phyloP scores from a whole-genome alignment of 1,140 invertebrate genomes.

The Aphidius gifuensis region DNA sequence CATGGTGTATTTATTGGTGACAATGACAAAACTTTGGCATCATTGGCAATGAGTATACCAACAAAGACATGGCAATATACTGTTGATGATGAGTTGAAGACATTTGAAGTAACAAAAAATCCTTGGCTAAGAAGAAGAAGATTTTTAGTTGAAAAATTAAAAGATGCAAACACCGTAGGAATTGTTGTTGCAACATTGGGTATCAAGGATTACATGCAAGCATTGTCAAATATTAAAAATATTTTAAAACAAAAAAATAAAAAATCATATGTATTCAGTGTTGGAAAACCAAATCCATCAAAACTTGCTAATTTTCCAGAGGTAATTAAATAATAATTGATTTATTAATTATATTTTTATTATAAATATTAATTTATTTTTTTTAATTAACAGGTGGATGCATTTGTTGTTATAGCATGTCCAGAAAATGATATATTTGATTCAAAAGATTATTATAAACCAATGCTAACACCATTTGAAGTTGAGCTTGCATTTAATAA shows the following conservation, averaged over 20 bases:
- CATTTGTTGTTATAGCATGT: slow-evolving; percentile 88
- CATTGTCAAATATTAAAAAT: slow-evolving; percentile 73
- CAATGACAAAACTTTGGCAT: slow-evolving; percentile 52
- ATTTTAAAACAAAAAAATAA: slow-evolving; percentile 73
- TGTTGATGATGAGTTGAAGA: slow-evolving; percentile 43
- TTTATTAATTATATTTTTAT: slow-evolving; percentile 21
- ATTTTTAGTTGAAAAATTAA: slow-evolving; percentile 83
- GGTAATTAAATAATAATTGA: slow-evolving; percentile 46
- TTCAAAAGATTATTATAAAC: slow-evolving; percentile 82
- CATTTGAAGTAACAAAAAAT: slow-evolving; percentile 51
- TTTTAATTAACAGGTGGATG: slow-evolving; percentile 69
- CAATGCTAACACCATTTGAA: slow-evolving; percentile 89
- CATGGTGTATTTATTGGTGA: slow-evolving; percentile 60
- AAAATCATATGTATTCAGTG: slow-evolving; percentile 85
- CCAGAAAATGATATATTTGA: slow-evolving; percentile 83
- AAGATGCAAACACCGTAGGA: slow-evolving; percentile 82
- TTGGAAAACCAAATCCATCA: slow-evolving; percentile 87
- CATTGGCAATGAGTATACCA: slow-evolving; percentile 57
- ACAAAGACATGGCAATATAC: slow-evolving; percentile 55
- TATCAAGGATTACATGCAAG: slow-evolving; percentile 74
- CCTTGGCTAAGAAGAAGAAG: slow-evolving; percentile 73
- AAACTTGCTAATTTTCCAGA: slow-evolving; percentile 93
- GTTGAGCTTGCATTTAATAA: slow-evolving; percentile 83
- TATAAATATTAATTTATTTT: neutral
- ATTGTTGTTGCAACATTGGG: slow-evolving; percentile 86